Conservation (phyloP, 2,797 vertebrate genomes). For the Xenops minutus region DNA sequence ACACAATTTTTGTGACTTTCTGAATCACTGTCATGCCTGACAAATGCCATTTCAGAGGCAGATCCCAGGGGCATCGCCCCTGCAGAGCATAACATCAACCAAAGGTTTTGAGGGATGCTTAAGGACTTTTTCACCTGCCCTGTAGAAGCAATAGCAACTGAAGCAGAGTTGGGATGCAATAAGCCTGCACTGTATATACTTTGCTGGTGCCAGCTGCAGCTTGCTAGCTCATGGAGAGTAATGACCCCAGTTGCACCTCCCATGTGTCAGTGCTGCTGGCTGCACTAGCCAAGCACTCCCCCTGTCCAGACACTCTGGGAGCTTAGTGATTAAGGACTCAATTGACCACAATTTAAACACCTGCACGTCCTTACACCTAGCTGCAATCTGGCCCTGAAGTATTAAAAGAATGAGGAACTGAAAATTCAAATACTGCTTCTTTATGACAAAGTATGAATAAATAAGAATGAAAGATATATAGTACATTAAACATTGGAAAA, state of each 20-base stretch:
- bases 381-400: neutral
- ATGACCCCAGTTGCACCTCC: neutral
- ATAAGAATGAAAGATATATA: constrained; percentile 29
- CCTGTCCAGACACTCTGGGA: neutral
- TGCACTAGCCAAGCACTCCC: neutral
- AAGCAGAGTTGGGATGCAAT: neutral
- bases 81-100: neutral
- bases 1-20: neutral
- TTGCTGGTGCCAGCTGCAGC: neutral
- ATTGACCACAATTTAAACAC: neutral
- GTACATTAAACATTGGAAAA: neutral
- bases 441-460: constrained; percentile 20
- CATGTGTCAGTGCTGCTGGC: neutral
- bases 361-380: neutral
- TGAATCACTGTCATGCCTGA: neutral
- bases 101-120: neutral
- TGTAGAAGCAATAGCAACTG: neutral
- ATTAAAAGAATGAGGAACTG: neutral
- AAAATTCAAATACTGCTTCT: constrained; percentile 9
- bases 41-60: neutral
- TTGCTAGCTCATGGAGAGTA: neutral
- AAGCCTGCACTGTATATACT: neutral
- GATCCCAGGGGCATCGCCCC: neutral
- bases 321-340: neutral
- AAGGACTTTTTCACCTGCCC: neutral